Base-by-base conservation (phyloP, 1,140 invertebrate genomes). In the Cotesia vestalis region DNA sequence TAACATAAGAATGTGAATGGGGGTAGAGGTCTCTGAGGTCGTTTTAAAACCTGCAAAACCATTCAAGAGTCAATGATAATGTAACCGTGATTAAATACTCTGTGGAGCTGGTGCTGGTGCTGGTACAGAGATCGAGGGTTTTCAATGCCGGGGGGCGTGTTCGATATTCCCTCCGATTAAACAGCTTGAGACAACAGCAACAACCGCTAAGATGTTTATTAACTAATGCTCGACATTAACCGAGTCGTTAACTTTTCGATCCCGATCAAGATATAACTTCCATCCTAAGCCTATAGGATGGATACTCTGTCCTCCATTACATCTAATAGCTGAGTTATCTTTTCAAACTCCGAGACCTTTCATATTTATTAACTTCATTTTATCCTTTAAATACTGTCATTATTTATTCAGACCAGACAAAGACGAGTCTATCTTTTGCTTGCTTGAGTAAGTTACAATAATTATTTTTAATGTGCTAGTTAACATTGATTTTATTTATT, bases 1-100 rank as follows among this genome's bases (percentile, higher is more conserved):
- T 38, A 61, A 11, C 51, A 67, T 46, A 52, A 67, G 40, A 59
- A 20, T 38, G 72, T 17, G 52, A 35, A 51, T 61, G 34, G 59
- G 63, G 40, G 53, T 38, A 66, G 52, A 51, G 36, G 40, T 59
- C 63, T 66, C 52, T n/a, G 9, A 68, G 53, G 52, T 66, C 52
- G 63, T 64, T 71, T 74, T 57, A 51, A 73, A 76, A 76, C 72
- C 61, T 59, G 64, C 4, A 61, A n/a, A 12, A 71, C 61, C 53
- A 71, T 53, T 59, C 4, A 27, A 27, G 57, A 59, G 57, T 59
- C 20, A 9, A 9, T 59, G 57, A 59, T 59, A 59, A 59, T 59
- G 57, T 17, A 59, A 60, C 71, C 75, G 81, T 82, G 82, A 84
- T 84, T 84, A 82, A 83, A 81, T 66, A 78, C 74, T 80, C 66